Percentiles rank a stretch among this genome's conserved stretches.
Conservation (phyloP, 2,888 invertebrate genomes). For the Aproaerema taeniolella region DNA sequence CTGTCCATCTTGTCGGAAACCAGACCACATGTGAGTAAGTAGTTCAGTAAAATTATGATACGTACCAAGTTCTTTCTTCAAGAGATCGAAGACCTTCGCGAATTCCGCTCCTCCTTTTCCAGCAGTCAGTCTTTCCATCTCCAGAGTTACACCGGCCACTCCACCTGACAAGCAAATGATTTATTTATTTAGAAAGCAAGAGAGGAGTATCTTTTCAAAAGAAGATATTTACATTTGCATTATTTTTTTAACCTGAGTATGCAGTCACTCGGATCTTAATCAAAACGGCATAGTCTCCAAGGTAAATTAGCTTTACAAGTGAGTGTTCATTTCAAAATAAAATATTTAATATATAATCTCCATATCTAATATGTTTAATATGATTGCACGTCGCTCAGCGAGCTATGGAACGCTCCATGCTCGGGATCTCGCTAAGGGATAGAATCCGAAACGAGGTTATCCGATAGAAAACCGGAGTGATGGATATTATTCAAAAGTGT, state of each 20-base stretch:
- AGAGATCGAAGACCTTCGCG: conserved; percentile 27
- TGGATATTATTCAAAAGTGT: too few species aligned
- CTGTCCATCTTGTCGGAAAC: neutral
- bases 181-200: too few species aligned
- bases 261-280: neutral
- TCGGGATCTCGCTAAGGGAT: too few species aligned
- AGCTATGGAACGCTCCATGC: too few species aligned
- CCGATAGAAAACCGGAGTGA: too few species aligned
- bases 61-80: conserved; percentile 44
- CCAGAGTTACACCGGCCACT: conserved; percentile 31
- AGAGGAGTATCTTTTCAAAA: too few species aligned
- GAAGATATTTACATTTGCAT: conserved; percentile 6
- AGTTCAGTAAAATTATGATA: neutral
- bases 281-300: neutral
- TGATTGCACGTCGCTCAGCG: too few species aligned
- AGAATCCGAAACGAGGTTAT: too few species aligned
- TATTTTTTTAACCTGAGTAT: neutral
- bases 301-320: neutral
- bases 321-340: too few species aligned
- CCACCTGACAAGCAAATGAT: conserved; percentile 35
- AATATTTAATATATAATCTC: too few species aligned
- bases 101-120: conserved; percentile 38
- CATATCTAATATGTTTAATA: too few species aligned
- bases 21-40: neutral
- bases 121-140: conserved; percentile 36